Base-by-base conservation (phyloP, 2,888 invertebrate genomes). In the Nematopogon swammerdamellus region DNA sequence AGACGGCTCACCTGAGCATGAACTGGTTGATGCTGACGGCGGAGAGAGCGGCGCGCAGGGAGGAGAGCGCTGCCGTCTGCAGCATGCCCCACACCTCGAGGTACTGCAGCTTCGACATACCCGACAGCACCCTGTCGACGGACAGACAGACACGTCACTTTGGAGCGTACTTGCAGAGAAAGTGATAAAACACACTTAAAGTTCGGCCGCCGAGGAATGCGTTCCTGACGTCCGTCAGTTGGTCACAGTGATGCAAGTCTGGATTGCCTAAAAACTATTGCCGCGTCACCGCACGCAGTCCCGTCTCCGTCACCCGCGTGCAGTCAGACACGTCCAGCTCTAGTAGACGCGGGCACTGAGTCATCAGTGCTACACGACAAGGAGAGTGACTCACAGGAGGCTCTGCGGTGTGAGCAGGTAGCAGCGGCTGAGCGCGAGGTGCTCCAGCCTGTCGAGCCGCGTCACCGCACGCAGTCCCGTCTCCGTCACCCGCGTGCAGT, bases 291-390 rank as follows among this genome's bases (percentile, higher is more conserved):
- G 47, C 6, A 5, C n/a, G 18, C 14, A 46, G 44, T 82, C 65
- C 70, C 47, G 71, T 69, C 11, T 81, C 82, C 0, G 89, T 86
- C 3, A 96, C 68, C 17, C 82, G 77, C 6, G 89, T 87, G 60
- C 92, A 91, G 72, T 97, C 96, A 18, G 95, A 95, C 51, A 95
- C 65, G 73, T 97, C 96, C 56, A 97, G 74, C 68, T 95, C 95
- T 44, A 87, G 70, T 17, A 97, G 80, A 1, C 85, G 75, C 0
- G 87, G 83, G 63, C 93, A 93, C 5, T 85, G 82, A 14, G 64
- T 60, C 1, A 84, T 84, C 47, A 96, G 71, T 10, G 25, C 25
- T 82, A 65, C 45, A 91, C 77, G 60, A 77, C 69, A 17, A 75
- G 70, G 1, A 91, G 71, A n/a, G 85, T 54, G n/a, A 75, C 84